These are phyloP conservation scores for Periplaneta americana DNA, from an alignment of 1,140 invertebrate species.

Conservation along the genomic window DNA sequence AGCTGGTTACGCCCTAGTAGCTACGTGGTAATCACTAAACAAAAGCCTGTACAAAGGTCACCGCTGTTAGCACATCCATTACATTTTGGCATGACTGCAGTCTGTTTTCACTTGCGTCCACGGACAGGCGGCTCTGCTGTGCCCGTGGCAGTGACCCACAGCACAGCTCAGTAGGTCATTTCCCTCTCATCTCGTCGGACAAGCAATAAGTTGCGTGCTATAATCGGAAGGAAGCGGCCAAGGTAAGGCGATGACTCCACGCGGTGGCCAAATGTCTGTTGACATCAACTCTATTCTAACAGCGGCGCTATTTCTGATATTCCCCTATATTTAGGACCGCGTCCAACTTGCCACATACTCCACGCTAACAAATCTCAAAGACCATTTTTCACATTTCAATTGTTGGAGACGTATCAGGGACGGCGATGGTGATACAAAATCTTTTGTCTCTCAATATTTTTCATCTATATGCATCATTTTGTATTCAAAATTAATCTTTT, in stretches of 20 bases:
- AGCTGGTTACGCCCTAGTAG: no score
- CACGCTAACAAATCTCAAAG: no score
- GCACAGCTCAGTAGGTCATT: not conserved
- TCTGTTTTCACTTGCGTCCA: not conserved
- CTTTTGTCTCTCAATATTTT: no score
- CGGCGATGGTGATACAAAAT: no score
- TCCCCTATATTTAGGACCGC: not conserved
- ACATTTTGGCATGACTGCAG: not conserved
- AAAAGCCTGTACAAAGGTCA: not conserved
- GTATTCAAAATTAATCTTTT: no score
- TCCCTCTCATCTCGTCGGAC: not conserved
- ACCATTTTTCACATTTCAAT: no score
- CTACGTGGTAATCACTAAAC: no score
- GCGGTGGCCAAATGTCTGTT: not conserved
- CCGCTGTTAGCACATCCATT: not conserved
- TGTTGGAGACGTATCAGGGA: no score
- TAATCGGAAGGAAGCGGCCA: not conserved
- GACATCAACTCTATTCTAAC: not conserved
- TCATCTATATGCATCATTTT: no score
- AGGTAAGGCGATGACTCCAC: not conserved
- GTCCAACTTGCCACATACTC: no score
- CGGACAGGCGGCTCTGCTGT: not conserved
- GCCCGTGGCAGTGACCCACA: not conserved
- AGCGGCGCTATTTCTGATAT: not conserved
- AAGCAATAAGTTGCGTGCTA: not conserved